Evolutionary conservation across 1,140 invertebrate species (phyloP).

Genomic region (Arion vulgaris): DNA sequence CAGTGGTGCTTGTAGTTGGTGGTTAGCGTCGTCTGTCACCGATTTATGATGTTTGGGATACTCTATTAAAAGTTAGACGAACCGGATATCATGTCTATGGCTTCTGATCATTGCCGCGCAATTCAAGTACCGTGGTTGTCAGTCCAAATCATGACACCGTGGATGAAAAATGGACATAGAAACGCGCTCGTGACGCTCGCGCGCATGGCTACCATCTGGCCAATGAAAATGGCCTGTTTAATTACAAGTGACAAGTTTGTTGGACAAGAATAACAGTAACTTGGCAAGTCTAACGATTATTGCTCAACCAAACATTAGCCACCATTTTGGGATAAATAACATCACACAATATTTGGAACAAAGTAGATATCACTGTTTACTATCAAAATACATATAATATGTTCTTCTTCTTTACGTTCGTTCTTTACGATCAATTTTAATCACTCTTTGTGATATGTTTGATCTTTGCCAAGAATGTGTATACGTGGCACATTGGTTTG

Average conservation of each 20-base stretch:
- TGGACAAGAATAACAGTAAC: background rate
- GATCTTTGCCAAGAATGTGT: no score
- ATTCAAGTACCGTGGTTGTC: background rate
- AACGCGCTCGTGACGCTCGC: background rate
- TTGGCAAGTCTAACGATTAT: background rate
- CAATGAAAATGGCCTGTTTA: background rate
- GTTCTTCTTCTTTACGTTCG: no score
- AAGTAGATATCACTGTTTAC: no score
- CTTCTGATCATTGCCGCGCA: conserved; percentile 6
- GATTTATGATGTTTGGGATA: conserved; percentile 31
- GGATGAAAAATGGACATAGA: conserved; percentile 15
- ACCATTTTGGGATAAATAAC: background rate
- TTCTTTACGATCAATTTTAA: no score
- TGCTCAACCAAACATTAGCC: background rate
- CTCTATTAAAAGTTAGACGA: conserved; percentile 21
- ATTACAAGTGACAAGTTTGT: conserved; percentile 16
- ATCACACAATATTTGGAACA: no score
- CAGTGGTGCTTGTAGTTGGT: background rate
- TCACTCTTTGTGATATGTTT: no score
- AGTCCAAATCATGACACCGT: background rate
- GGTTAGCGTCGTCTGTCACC: conserved; percentile 25
- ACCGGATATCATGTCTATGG: background rate
- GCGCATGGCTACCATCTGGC: conserved; percentile 33
- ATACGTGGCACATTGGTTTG: no score
- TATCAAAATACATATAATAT: no score